These are phyloP conservation scores for Panagrolaimus sp. DNA, from an alignment of 1,140 invertebrate species.

Conservation along the genomic window DNA sequence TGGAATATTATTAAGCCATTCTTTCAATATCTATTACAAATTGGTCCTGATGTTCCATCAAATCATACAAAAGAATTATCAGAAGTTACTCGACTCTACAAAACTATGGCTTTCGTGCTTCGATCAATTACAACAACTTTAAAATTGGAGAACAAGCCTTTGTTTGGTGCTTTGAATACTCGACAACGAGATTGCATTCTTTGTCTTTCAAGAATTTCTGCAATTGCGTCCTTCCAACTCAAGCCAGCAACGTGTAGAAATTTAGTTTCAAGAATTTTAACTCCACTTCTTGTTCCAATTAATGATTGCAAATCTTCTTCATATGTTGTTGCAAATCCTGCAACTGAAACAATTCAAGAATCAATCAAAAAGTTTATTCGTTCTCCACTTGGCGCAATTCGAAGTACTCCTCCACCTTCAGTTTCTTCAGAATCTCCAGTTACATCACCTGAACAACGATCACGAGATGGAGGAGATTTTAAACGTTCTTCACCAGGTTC, in stretches of 20 bases:
- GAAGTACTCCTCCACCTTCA: too few species aligned
- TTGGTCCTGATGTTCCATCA: not conserved
- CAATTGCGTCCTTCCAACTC: slow-evolving; percentile 45
- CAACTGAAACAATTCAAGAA: too few species aligned
- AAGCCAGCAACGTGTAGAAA: slow-evolving; percentile 33
- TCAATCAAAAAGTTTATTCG: not conserved
- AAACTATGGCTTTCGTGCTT: slow-evolving; percentile 50
- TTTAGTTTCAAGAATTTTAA: slow-evolving; percentile 31
- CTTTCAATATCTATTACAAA: slow-evolving; percentile 19
- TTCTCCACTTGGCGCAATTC: too few species aligned
- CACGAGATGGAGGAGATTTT: too few species aligned
- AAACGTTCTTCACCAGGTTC: not conserved
- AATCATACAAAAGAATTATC: slow-evolving; percentile 23
- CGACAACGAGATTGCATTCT: slow-evolving; percentile 50
- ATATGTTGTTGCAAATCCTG: too few species aligned
- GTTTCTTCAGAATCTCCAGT: too few species aligned
- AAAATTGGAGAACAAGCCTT: slow-evolving; percentile 49
- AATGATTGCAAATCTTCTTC: not conserved
- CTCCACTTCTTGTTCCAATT: slow-evolving; percentile 33
- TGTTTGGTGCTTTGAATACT: slow-evolving; percentile 57
- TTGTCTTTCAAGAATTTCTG: slow-evolving; percentile 41
- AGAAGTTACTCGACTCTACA: slow-evolving; percentile 31
- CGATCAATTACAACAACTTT: slow-evolving; percentile 43
- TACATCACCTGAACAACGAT: too few species aligned
- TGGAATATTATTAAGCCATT: slow-evolving; percentile 28